A percentile compares a stretch with the other conserved stretches of the same genome.
phyloP scores from a whole-genome alignment of 2,113 vertebrate species.

The Motacilla tschutschensis region DNA sequence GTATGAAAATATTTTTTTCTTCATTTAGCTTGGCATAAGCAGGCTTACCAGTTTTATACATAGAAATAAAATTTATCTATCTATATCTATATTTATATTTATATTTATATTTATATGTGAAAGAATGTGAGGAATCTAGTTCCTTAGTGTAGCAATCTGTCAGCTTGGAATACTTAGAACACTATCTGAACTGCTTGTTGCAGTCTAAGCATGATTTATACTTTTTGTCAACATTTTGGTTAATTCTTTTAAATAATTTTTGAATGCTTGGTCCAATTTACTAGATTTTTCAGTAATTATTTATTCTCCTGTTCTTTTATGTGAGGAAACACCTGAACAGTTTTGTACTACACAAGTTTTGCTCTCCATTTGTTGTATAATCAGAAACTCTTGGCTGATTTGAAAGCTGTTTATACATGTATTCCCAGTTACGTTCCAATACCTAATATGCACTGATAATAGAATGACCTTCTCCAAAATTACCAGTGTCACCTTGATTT shows the following conservation, averaged over 20 bases:
- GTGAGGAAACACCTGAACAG: neutral
- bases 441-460: neutral
- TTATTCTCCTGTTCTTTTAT: neutral
- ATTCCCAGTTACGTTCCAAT: constrained; percentile 20
- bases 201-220: neutral
- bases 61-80: neutral
- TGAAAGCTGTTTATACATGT: neutral
- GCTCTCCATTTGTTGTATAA: neutral
- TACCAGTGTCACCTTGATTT: constrained; percentile 1
- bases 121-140: neutral
- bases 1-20: neutral
- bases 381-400: neutral
- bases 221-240: neutral
- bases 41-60: neutral
- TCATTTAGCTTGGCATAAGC: neutral
- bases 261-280: neutral
- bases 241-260: neutral
- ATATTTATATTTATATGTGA: neutral
- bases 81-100: neutral
- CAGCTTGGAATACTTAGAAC: neutral
- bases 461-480: constrained; percentile 30
- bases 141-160: neutral
- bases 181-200: neutral
- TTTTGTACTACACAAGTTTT: neutral
- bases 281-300: neutral